Conservation (phyloP, 2,113 vertebrate genomes). For the Orycteropus afer region DNA sequence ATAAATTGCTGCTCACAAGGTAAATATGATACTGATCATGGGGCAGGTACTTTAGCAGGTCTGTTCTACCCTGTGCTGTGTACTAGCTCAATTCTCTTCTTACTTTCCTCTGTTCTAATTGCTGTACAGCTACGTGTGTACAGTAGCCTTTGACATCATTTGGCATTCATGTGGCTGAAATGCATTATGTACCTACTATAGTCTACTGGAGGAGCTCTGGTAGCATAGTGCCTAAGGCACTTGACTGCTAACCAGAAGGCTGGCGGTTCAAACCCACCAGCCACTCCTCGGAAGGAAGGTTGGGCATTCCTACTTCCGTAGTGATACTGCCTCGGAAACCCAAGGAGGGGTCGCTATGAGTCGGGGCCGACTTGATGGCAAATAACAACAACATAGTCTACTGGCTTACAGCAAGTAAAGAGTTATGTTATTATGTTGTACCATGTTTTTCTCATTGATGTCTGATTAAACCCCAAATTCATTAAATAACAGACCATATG, state of each 20-base stretch:
- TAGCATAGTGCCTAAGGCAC: no score
- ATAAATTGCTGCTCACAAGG: neutral
- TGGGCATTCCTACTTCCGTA: no score
- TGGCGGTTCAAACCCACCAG: no score
- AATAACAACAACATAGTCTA: no score
- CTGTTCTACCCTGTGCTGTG: neutral
- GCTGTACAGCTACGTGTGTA: neutral
- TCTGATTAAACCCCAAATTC: constrained; percentile 11
- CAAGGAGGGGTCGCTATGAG: no score
- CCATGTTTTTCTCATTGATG: neutral
- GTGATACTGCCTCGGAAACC: no score
- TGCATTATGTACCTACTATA: neutral
- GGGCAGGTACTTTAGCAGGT: neutral
- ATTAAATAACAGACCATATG: constrained; percentile 11
- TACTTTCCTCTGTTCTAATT: neutral
- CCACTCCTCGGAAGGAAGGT: no score
- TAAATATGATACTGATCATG: neutral
- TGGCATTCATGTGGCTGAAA: neutral
- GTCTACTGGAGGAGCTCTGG: no score
- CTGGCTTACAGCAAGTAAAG: neutral
- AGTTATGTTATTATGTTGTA: neutral
- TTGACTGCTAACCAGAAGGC: no score
- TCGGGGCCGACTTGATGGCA: no score
- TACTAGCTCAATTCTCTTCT: neutral
- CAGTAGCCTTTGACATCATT: neutral